Conservation (phyloP, 2,888 invertebrate species). For the Cantharis flavilabris region DNA sequence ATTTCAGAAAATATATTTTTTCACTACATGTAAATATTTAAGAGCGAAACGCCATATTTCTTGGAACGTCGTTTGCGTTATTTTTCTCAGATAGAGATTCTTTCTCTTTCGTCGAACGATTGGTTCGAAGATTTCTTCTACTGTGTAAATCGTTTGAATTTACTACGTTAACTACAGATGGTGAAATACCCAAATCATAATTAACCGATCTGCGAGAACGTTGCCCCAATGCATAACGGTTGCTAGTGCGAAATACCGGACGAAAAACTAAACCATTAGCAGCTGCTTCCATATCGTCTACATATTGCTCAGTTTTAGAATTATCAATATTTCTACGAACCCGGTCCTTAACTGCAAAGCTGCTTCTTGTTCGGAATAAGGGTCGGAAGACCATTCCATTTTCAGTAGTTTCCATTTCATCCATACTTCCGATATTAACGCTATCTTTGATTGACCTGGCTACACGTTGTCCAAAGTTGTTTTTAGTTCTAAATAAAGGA, state of each 20-base stretch:
- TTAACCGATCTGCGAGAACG: slow-evolving; percentile 4
- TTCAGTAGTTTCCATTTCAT: slow-evolving; percentile 21
- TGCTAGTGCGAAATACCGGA: slow-evolving; percentile 23
- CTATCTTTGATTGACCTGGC: background rate
- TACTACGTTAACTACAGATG: background rate
- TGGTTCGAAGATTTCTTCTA: background rate
- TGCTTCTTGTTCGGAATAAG: slow-evolving; percentile 3
- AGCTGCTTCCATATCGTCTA: slow-evolving; percentile 17
- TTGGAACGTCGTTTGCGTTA: background rate
- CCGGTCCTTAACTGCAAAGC: background rate
- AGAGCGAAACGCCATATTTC: background rate
- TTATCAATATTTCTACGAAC: background rate
- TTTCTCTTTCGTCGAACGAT: background rate
- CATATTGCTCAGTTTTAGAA: background rate
- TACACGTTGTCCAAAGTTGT: background rate
- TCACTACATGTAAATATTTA: background rate
- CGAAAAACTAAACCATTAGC: slow-evolving; percentile 23
- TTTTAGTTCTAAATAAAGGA: slow-evolving; percentile 10
- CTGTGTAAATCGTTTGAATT: background rate
- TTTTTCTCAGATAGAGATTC: background rate
- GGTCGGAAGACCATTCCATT: slow-evolving; percentile 23
- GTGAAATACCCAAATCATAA: background rate
- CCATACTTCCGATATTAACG: background rate
- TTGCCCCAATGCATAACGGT: background rate
- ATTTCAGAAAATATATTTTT: background rate